Evolutionary conservation across 1,140 invertebrate species (phyloP), one percentile per base, ranked within the genome.

Genomic region (Steinernema feltiae): DNA sequence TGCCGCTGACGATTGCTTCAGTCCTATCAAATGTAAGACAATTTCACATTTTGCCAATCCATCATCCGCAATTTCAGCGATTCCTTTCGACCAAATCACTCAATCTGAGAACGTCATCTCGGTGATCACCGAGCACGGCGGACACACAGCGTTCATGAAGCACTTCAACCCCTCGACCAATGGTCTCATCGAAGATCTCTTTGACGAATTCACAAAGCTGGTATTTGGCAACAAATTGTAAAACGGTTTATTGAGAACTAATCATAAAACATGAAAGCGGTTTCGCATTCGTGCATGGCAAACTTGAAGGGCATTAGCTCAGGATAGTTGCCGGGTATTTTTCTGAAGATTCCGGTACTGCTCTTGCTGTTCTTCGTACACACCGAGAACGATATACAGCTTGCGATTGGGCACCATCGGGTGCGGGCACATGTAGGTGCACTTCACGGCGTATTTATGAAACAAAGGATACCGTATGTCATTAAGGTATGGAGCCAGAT

Each of bases 141-240:
- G 78, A 0, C 78, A 79, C 48, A 79, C 78, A 12, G 78, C 78
- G 30, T 79, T 79, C 70, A 79, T 79, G 78, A 53, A 75, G 71
- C 48, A 70, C 24, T 75, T 71, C 27, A 74, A 79, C 69, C 77
- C 78, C n/a, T 69, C 74, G 15, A 63, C 35, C 30, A 70, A 71
- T 21, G 78, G 78, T 32, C 73, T 79, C 63, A 73, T 79, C 15
- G 78, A 79, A 71, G 70, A 71, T 35, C 70, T 71, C 70, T 71
- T 71, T 53, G 46, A 35, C 70, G 70, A 71, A 71, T 71, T 41
- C 46, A 35, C 70, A n/a, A 32, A 53, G n/a, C 3, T 71, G 30
- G 46, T 30, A 3, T 71, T 71, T 27, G 53, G 24, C 7, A 21
- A 63, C 24, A 63, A 63, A 21, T n/a, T 63, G 7, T 63, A 27